Conservation (phyloP, 2,888 invertebrate species). For the Pandemis heparana region DNA sequence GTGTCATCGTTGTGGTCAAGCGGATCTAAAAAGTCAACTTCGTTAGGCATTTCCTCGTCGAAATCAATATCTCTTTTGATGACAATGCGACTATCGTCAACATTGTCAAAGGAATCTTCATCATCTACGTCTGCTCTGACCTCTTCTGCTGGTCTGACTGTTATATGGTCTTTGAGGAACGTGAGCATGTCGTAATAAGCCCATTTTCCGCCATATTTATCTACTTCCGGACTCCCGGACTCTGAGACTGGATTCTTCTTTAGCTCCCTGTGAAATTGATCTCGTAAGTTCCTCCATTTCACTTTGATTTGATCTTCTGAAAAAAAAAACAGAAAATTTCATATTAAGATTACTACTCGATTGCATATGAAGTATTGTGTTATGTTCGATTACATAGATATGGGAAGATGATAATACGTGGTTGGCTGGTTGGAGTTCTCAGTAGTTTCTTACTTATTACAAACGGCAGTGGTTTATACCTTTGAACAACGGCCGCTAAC, state of each 20-base stretch:
- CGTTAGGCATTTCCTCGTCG: slow-evolving; percentile 23
- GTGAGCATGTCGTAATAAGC: slow-evolving; percentile 29
- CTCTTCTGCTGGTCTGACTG: slow-evolving; percentile 12
- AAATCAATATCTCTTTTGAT: slow-evolving; percentile 34
- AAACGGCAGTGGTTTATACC: neutral
- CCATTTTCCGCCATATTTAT: slow-evolving; percentile 35
- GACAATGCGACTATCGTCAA: slow-evolving; percentile 3
- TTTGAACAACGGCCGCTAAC: slow-evolving; percentile 5
- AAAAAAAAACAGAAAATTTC: slow-evolving; percentile 4
- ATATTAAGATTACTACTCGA: neutral
- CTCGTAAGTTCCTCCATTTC: slow-evolving; percentile 36
- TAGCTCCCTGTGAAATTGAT: slow-evolving; percentile 35
- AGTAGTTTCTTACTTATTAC: too few species aligned
- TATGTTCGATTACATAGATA: too few species aligned
- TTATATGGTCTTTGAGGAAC: slow-evolving; percentile 31
- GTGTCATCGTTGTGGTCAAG: slow-evolving; percentile 24
- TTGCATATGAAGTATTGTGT: too few species aligned
- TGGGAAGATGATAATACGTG: too few species aligned
- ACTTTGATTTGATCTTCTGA: slow-evolving; percentile 38
- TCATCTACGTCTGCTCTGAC: slow-evolving; percentile 9
- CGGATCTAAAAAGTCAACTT: slow-evolving; percentile 23
- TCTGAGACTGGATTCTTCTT: slow-evolving; percentile 28
- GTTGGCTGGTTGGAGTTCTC: too few species aligned
- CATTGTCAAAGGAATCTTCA: neutral
- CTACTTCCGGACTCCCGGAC: slow-evolving; percentile 18